Conservation (phyloP, 2,113 vertebrate species). For the Eublepharis macularius region DNA sequence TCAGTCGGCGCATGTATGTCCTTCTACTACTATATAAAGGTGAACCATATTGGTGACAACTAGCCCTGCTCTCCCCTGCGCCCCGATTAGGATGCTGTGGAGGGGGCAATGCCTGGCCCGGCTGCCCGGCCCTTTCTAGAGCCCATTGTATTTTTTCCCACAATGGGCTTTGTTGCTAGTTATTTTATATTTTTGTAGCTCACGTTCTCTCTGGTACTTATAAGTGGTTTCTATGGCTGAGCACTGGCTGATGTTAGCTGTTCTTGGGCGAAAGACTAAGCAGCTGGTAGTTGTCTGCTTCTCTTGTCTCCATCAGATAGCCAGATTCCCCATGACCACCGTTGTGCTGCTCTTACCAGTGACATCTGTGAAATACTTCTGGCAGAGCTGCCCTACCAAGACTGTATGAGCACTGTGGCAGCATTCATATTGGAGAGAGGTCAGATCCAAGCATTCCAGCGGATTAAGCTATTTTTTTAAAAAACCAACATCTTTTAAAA, state of each 20-base stretch:
- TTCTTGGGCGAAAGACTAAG: no score
- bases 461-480: no score
- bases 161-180: no score
- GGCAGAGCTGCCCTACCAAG: constrained; percentile 62
- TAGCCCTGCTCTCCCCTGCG: no score
- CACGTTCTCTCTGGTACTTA: background rate
- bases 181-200: background rate
- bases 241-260: no score
- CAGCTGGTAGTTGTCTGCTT: background rate
- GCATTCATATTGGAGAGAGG: constrained; percentile 84
- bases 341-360: constrained; percentile 78
- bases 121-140: no score
- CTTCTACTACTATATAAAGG: no score
- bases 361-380: constrained; percentile 77
- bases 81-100: no score
- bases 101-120: no score
- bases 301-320: constrained; percentile 18
- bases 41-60: no score
- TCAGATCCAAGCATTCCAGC: constrained; percentile 38
- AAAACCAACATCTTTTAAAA: background rate
- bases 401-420: constrained; percentile 80
- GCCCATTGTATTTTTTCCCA: no score
- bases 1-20: background rate
- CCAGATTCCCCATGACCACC: constrained; percentile 74
- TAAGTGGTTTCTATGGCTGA: background rate